Percentiles rank a stretch among this genome's conserved stretches.
phyloP scores from a whole-genome alignment of 2,888 invertebrate species.

The Pycnomerus fuliginosus region DNA sequence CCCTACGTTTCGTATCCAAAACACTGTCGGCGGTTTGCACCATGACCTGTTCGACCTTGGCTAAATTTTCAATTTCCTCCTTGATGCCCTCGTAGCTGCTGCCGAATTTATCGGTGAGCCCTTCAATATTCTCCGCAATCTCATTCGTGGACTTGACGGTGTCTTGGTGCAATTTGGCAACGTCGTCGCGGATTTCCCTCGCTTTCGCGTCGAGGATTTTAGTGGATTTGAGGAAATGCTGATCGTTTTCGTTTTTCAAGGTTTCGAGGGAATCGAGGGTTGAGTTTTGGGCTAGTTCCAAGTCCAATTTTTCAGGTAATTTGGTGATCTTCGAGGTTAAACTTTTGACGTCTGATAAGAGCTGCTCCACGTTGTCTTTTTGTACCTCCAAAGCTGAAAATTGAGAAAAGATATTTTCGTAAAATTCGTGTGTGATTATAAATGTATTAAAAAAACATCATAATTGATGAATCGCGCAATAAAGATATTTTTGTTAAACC shows the following conservation, averaged over 20 bases:
- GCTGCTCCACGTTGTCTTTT: conserved; percentile 41
- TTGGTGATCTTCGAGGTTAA: conserved; percentile 38
- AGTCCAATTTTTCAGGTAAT: conserved; percentile 56
- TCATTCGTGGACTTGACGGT: conserved; percentile 38
- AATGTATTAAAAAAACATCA: too few species aligned
- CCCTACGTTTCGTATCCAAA: conserved; percentile 76
- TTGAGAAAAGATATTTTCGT: too few species aligned
- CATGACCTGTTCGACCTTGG: conserved; percentile 75
- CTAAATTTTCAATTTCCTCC: conserved; percentile 60
- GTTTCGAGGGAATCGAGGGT: conserved; percentile 46
- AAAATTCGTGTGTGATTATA: too few species aligned
- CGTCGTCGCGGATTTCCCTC: conserved; percentile 29
- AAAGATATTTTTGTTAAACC: too few species aligned
- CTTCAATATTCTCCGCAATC: conserved; percentile 57
- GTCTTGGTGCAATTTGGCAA: conserved; percentile 37
- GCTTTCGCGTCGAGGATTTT: conserved; percentile 5
- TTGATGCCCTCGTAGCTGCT: conserved; percentile 58
- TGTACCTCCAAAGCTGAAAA: conserved; percentile 43
- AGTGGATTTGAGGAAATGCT: conserved; percentile 26
- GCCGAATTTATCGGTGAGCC: conserved; percentile 59
- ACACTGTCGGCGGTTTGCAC: conserved; percentile 83
- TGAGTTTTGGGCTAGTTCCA: conserved; percentile 61
- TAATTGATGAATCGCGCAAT: too few species aligned
- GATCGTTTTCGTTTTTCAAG: conserved; percentile 1
- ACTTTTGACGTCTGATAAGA: conserved; percentile 41